Evolutionary conservation across 2,888 invertebrate genomes (phyloP).

Genomic region (Sclerodermus sp.): DNA sequence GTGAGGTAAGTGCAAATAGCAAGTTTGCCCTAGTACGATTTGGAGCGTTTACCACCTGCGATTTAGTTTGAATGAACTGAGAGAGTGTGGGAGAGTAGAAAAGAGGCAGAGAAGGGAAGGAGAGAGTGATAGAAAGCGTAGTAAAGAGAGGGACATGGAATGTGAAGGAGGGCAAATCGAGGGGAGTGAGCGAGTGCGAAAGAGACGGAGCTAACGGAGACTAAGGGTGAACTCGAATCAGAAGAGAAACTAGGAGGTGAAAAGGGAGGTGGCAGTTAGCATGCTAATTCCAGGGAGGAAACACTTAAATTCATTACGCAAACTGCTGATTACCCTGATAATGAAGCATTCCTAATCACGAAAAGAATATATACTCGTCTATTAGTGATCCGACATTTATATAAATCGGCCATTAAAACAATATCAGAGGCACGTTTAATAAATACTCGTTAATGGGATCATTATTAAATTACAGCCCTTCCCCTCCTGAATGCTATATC

Average conservation of each 20-base stretch:
- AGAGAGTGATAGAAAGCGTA: neutral
- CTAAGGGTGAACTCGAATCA: conserved; percentile 23
- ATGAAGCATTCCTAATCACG: conserved; percentile 47
- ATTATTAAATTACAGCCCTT: too few relatives aligned
- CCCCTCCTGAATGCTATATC: too few relatives aligned
- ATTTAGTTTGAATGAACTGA: neutral
- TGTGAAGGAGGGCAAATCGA: conserved; percentile 10
- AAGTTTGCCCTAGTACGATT: conserved; percentile 1
- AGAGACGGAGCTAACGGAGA: neutral
- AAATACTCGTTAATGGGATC: too few relatives aligned
- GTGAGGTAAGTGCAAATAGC: conserved; percentile 19
- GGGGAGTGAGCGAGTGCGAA: conserved; percentile 5
- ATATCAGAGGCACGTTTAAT: too few relatives aligned
- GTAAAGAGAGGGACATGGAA: conserved; percentile 3
- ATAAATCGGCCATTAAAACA: too few relatives aligned
- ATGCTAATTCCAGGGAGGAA: conserved; percentile 46
- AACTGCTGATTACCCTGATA: conserved; percentile 48
- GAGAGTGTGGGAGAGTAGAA: neutral
- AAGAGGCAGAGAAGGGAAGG: neutral
- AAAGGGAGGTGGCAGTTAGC: conserved; percentile 35
- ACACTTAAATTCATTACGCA: conserved; percentile 50
- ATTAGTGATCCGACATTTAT: too few relatives aligned
- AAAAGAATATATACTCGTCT: conserved; percentile 31
- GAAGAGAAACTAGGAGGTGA: conserved; percentile 20
- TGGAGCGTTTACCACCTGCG: neutral